These are phyloP conservation scores for Drosophila punjabiensis DNA, from an alignment of 1,140 invertebrate genomes.

Conservation along the genomic window DNA sequence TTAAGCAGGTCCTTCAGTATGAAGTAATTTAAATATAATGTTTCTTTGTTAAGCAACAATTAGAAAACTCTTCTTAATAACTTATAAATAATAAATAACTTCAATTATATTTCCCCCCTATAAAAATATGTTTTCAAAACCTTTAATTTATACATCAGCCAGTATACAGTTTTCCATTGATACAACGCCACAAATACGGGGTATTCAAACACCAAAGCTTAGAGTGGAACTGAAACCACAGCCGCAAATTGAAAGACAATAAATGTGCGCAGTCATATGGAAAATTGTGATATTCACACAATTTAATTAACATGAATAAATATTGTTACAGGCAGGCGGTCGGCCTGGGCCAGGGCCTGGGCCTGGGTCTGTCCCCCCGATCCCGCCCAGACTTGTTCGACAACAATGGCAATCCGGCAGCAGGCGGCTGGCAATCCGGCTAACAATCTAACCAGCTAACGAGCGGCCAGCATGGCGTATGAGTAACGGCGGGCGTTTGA, in stretches of 20 bases:
- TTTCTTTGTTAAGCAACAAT: too few species aligned
- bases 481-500: slow-evolving; percentile 68
- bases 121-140: neutral
- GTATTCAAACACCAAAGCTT: slow-evolving; percentile 25
- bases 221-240: slow-evolving; percentile 43
- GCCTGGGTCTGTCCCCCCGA: neutral
- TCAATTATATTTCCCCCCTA: neutral
- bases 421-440: slow-evolving; percentile 28
- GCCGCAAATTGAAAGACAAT: slow-evolving; percentile 85
- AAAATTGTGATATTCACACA: slow-evolving; percentile 85
- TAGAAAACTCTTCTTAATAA: neutral
- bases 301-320: slow-evolving; percentile 85
- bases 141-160: neutral
- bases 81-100: neutral
- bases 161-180: too few species aligned
- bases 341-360: neutral
- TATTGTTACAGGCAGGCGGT: slow-evolving; percentile 75
- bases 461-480: slow-evolving; percentile 77
- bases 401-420: slow-evolving; percentile 36
- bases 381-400: slow-evolving; percentile 50
- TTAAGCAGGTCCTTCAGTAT: neutral
- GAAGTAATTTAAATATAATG: neutral
- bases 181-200: neutral
- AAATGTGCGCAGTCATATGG: slow-evolving; percentile 84
- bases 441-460: slow-evolving; percentile 76